Evolutionary conservation across 2,113 vertebrate genomes (phyloP), one percentile per base, ranked within the genome.

Genomic region (Hypomesus transpacificus): DNA sequence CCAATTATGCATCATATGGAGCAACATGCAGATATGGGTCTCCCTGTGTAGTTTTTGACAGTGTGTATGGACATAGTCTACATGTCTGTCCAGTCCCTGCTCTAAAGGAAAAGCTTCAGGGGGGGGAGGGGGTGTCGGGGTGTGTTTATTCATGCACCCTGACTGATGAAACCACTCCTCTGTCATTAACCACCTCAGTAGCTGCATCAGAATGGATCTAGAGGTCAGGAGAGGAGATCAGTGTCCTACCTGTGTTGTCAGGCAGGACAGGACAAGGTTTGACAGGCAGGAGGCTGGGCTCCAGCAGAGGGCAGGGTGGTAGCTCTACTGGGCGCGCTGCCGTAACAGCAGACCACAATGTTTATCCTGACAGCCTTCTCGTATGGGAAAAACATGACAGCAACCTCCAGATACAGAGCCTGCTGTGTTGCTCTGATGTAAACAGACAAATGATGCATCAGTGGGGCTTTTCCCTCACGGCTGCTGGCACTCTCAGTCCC

Each of bases 311-410:
- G 90, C 91, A 90, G 89, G 82, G 91, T 94, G 94, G 94, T 94
- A 93, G 92, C 91, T 94, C 94, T 92, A 92, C 93, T 92, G 91
- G 90, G 93, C 91, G 91, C 89, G 78, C 89, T 89, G 90, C 92
- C 91, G 93, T 92, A 94, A 92, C 86, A 93, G 89, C 90, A 87
- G 91, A 92, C 93, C 92, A 90, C 90, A 91, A 93, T 92, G 91
- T 93, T 92, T 87, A 91, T 92, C 86, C 78, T 94, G 93, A 95
- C 95, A 94, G 93, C 89, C 84, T 87, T 91, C 89, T 91, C 90
- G 91, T 89, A 89, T 88, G 89, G 89, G 91, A 92, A 92, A 91
- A 95, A 95, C 94, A 95, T 95, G 95, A 95, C 94, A 95, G 93
- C 85, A 87, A 87, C 88, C 89, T n/a, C 88, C 80, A 82, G 81